Conservation (phyloP, 2,113 vertebrate species). For the Psophia crepitans region DNA sequence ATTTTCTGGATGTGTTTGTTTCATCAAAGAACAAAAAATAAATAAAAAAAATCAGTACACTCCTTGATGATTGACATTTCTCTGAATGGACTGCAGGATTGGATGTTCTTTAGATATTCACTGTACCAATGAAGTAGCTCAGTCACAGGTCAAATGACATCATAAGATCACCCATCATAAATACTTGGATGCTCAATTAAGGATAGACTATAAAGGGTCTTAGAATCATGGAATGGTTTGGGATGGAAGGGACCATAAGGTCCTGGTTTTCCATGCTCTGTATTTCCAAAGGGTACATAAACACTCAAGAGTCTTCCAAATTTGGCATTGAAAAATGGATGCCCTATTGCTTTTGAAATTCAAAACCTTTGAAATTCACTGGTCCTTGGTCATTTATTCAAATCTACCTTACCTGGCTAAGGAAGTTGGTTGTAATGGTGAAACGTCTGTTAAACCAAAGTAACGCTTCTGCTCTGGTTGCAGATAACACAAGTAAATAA, state of each 20-base stretch:
- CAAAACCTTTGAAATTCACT: background rate
- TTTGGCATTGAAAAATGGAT: background rate
- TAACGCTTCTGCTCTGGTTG: background rate
- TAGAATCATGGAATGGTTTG: too few relatives aligned
- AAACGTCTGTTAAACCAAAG: background rate
- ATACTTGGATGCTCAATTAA: background rate
- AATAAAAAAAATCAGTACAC: background rate
- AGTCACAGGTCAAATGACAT: background rate
- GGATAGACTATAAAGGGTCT: background rate
- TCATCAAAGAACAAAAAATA: background rate
- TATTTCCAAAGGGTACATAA: background rate
- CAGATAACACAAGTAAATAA: background rate
- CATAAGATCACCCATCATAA: background rate
- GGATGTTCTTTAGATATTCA: background rate
- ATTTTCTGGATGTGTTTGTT: background rate
- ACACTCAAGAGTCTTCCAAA: background rate
- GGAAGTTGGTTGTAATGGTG: background rate
- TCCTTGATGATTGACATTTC: background rate
- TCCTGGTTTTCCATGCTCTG: background rate
- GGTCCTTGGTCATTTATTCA: background rate
- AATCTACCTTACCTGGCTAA: background rate
- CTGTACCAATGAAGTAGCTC: background rate
- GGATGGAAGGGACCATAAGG: too few relatives aligned
- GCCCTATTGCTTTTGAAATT: background rate
- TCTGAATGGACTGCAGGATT: background rate